Evolutionary conservation across 2,888 invertebrate genomes (phyloP).

Genomic region (Zeuzera pyrina): DNA sequence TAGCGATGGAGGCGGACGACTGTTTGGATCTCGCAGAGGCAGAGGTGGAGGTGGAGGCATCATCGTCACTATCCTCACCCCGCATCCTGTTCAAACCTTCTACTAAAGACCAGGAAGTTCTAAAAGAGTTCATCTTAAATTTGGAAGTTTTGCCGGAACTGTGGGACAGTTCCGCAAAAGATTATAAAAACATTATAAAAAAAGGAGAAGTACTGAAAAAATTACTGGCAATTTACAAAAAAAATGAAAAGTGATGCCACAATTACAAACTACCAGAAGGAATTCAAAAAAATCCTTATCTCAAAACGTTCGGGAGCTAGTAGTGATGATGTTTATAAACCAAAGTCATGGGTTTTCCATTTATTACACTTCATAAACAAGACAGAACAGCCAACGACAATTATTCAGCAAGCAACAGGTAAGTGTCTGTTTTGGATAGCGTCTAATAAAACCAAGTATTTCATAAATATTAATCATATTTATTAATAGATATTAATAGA

Average conservation of each 20-base stretch:
- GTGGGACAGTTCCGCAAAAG: neutral
- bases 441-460: too few species aligned
- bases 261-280: too few species aligned
- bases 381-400: too few species aligned
- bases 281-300: too few species aligned
- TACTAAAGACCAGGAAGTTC: neutral
- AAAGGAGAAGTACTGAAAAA: neutral
- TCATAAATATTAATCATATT: too few species aligned
- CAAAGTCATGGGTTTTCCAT: too few species aligned
- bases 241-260: neutral
- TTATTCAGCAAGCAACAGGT: too few species aligned
- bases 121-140: neutral
- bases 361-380: too few species aligned
- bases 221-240: neutral
- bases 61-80: neutral
- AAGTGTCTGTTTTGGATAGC: too few species aligned
- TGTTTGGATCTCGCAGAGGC: neutral
- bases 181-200: neutral
- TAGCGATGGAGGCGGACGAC: neutral
- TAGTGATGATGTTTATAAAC: too few species aligned
- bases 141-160: neutral
- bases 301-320: too few species aligned
- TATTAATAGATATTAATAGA: too few species aligned
- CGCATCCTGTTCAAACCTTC: neutral
- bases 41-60: neutral